Percentiles rank a stretch among this genome's conserved stretches.
Evolutionary conservation across 2,888 invertebrate genomes (phyloP).

Genomic region (Clivina fossor): DNA sequence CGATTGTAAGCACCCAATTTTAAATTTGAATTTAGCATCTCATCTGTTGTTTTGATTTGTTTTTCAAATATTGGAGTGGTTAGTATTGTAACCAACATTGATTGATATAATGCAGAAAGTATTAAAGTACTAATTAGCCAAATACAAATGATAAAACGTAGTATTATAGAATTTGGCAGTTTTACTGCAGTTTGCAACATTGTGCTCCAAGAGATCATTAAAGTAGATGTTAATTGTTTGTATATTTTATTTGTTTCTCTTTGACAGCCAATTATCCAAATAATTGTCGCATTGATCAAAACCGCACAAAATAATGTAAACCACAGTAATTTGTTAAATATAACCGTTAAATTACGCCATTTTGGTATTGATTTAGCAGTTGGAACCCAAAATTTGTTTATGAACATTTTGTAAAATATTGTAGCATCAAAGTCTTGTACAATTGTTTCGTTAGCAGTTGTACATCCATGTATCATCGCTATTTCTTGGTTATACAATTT

Average conservation of each 20-base stretch:
- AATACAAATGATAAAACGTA: slow-evolving; percentile 58
- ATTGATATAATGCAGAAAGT: slow-evolving; percentile 58
- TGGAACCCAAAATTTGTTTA: slow-evolving; percentile 60
- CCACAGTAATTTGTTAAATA: slow-evolving; percentile 57
- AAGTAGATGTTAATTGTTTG: neutral
- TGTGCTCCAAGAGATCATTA: slow-evolving; percentile 41
- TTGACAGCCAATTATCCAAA: neutral
- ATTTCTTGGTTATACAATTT: slow-evolving; percentile 49
- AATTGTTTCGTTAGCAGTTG: slow-evolving; percentile 61
- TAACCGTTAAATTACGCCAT: slow-evolving; percentile 56
- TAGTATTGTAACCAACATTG: slow-evolving; percentile 59
- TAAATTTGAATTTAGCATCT: slow-evolving; percentile 54
- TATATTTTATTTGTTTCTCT: neutral
- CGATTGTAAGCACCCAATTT: slow-evolving; percentile 52
- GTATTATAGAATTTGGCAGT: slow-evolving; percentile 54
- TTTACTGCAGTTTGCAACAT: slow-evolving; percentile 56
- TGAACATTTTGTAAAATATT: slow-evolving; percentile 57
- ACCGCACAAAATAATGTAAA: slow-evolving; percentile 51
- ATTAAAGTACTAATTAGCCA: slow-evolving; percentile 58
- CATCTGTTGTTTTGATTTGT: slow-evolving; percentile 57
- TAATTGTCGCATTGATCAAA: slow-evolving; percentile 8
- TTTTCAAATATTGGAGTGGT: slow-evolving; percentile 57
- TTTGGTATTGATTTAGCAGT: slow-evolving; percentile 54
- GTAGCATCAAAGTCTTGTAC: slow-evolving; percentile 59
- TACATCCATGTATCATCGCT: slow-evolving; percentile 59